Conservation (phyloP, 1,140 invertebrate genomes). For the Idris sp. region DNA sequence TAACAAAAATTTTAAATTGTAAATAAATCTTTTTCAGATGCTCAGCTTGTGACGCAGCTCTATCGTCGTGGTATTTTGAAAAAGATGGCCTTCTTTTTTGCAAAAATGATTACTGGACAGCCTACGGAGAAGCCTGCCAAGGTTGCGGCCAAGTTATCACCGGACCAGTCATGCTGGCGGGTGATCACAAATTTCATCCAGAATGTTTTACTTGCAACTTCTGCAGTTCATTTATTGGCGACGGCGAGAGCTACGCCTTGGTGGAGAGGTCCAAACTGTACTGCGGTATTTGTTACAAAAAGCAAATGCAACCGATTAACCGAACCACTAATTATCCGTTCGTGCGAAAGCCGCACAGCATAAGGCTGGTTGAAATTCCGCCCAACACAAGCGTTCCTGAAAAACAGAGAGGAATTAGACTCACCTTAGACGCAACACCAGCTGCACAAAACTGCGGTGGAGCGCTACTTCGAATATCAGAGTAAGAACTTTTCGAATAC, state of each 20-base stretch:
- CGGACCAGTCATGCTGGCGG: conserved; percentile 95
- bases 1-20: conserved; percentile 29
- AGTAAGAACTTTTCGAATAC: too few relatives aligned
- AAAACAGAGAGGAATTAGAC: conserved; percentile 80
- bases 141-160: conserved; percentile 92
- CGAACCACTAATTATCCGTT: conserved; percentile 80
- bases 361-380: conserved; percentile 88
- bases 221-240: conserved; percentile 91
- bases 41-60: conserved; percentile 88
- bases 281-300: conserved; percentile 81
- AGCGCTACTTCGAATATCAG: conserved; percentile 80
- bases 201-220: conserved; percentile 94
- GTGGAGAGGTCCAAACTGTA: conserved; percentile 93
- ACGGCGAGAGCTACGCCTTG: conserved; percentile 93
- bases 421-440: conserved; percentile 79
- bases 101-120: conserved; percentile 91
- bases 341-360: conserved; percentile 84
- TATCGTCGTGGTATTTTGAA: conserved; percentile 96
- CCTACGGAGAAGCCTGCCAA: conserved; percentile 93
- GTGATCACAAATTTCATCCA: conserved; percentile 95
- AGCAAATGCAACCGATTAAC: conserved; percentile 80
- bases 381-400: conserved; percentile 77
- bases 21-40: conserved; percentile 86
- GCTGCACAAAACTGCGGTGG: conserved; percentile 76
- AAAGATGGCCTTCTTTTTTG: conserved; percentile 93